Percentiles rank a stretch among this genome's conserved stretches.
Evolutionary conservation across 2,888 invertebrate genomes (phyloP).

Genomic region (Camptogramma bilineatum): DNA sequence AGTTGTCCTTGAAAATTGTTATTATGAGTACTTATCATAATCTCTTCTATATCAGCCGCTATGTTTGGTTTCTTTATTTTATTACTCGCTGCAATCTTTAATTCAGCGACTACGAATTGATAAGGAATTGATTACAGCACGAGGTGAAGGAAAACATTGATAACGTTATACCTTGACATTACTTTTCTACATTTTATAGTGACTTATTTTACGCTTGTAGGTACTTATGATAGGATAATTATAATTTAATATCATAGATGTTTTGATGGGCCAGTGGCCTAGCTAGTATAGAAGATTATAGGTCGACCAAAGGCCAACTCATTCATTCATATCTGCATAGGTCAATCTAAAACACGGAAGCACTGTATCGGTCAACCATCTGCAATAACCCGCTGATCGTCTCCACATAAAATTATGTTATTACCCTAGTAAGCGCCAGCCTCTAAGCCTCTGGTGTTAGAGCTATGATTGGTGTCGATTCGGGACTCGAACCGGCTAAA

Average conservation of each 20-base stretch:
- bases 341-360: constrained; percentile 3
- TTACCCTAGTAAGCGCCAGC: constrained; percentile 18
- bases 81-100: constrained; percentile 12
- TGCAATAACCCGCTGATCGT: background rate
- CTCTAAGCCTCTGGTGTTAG: constrained; percentile 56
- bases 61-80: constrained; percentile 10
- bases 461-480: constrained; percentile 69
- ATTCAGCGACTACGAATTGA: constrained; percentile 11
- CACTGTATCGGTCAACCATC: background rate
- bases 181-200: background rate
- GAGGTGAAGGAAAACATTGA: constrained; percentile 1
- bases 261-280: background rate
- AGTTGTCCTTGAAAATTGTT: constrained; percentile 5
- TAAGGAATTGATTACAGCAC: constrained; percentile 13
- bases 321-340: background rate
- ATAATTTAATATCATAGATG: background rate
- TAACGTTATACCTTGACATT: constrained; percentile 2
- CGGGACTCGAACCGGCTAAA: constrained; percentile 68
- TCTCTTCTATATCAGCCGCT: constrained; percentile 14
- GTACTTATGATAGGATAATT: background rate
- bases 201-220: background rate
- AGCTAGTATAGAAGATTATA: background rate
- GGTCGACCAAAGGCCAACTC: background rate
- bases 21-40: constrained; percentile 11
- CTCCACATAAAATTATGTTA: constrained; percentile 4